Evolutionary conservation across 2,888 invertebrate genomes (phyloP).

Genomic region (Nomada lathburiana): DNA sequence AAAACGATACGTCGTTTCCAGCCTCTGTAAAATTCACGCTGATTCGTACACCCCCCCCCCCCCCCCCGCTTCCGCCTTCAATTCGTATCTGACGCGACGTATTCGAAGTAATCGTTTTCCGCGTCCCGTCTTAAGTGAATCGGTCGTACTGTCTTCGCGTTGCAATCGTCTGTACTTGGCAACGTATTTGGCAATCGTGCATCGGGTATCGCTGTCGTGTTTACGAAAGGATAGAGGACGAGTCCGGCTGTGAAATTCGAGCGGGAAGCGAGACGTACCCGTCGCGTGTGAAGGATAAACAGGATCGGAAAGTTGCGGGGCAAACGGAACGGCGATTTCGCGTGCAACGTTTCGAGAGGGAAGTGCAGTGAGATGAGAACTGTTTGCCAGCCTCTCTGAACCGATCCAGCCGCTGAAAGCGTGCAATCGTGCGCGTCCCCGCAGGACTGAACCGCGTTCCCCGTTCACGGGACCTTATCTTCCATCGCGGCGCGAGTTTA

Average conservation of each 20-base stretch:
- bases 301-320: background rate
- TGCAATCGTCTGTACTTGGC: background rate
- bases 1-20: background rate
- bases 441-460: slow-evolving; percentile 13
- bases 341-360: background rate
- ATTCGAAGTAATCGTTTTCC: too few relatives aligned
- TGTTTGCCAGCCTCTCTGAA: background rate
- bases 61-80: background rate
- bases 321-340: background rate
- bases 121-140: background rate
- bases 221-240: background rate
- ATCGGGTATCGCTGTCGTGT: slow-evolving; percentile 1
- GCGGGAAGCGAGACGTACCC: background rate
- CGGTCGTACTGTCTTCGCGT: background rate
- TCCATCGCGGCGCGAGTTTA: background rate
- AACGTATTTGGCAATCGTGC: background rate
- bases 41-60: background rate
- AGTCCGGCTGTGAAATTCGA: background rate
- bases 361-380: slow-evolving; percentile 40
- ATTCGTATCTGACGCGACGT: background rate
- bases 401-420: slow-evolving; percentile 2
- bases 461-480: slow-evolving; percentile 2
- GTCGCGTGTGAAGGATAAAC: slow-evolving; percentile 14
- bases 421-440: slow-evolving; percentile 10
- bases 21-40: background rate